Evolutionary conservation across 1,140 invertebrate species (phyloP).

Genomic region (Drosophila biarmipes): DNA sequence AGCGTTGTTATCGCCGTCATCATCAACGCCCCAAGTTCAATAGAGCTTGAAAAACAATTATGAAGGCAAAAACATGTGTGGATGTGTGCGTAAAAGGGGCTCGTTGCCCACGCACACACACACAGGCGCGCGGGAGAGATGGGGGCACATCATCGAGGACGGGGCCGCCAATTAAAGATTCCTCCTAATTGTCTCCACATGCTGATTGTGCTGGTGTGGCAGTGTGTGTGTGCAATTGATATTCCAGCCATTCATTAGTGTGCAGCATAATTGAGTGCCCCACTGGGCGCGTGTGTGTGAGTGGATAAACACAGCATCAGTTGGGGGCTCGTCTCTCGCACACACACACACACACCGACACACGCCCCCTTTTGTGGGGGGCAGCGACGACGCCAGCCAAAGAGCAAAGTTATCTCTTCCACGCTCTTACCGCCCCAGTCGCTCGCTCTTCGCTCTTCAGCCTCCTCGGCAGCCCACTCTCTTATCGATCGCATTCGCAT

Average conservation of each 20-base stretch:
- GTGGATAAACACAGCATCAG: conserved; percentile 48
- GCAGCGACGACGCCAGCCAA: conserved; percentile 19
- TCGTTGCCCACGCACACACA: conserved; percentile 52
- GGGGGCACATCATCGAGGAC: conserved; percentile 42
- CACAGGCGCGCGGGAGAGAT: conserved; percentile 6
- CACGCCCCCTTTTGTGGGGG: background rate
- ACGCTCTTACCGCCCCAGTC: conserved; percentile 9
- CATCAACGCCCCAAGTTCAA: conserved; percentile 59
- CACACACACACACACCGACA: conserved; percentile 24
- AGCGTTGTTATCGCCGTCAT: conserved; percentile 45
- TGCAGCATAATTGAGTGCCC: conserved; percentile 53
- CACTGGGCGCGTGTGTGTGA: conserved; percentile 15
- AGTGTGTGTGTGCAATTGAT: conserved; percentile 23
- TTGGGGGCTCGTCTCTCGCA: conserved; percentile 75
- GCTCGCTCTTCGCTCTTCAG: conserved; percentile 8
- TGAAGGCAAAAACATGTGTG: conserved; percentile 36
- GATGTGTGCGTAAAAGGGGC: conserved; percentile 56
- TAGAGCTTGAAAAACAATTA: conserved; percentile 78
- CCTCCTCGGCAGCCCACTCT: conserved; percentile 17
- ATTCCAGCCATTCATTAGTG: conserved; percentile 22
- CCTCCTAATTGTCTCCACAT: conserved; percentile 62
- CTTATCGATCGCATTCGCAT: conserved; percentile 42
- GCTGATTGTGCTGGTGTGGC: background rate
- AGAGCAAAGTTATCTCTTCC: conserved; percentile 42
- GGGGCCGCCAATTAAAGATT: conserved; percentile 68